These are phyloP conservation scores for Phyllopteryx taeniolatus DNA, from an alignment of 2,113 vertebrate species.

Conservation along the genomic window DNA sequence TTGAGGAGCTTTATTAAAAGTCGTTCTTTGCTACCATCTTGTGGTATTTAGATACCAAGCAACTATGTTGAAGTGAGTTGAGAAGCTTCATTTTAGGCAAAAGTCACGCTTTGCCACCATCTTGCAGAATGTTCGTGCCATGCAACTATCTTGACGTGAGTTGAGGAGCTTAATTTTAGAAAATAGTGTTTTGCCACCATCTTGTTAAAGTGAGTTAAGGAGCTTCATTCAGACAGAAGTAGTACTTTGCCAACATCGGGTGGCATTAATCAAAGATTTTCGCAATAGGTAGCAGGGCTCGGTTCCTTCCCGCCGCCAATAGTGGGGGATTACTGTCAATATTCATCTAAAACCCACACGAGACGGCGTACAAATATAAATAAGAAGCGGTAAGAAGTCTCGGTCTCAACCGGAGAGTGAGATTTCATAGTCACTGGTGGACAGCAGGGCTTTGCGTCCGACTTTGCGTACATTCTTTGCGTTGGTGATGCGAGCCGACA, in stretches of 20 bases:
- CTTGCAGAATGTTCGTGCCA: too few relatives aligned
- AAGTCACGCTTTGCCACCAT: too few relatives aligned
- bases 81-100: too few relatives aligned
- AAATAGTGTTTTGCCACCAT: neutral
- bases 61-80: too few relatives aligned
- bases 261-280: neutral
- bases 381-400: neutral
- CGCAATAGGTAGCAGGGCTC: neutral
- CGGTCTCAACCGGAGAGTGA: conserved; percentile 83
- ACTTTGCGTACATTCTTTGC: conserved; percentile 87
- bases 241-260: neutral
- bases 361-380: conserved; percentile 3
- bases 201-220: neutral
- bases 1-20: too few relatives aligned
- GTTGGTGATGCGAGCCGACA: conserved; percentile 85
- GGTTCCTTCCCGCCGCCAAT: neutral
- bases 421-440: conserved; percentile 91
- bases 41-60: neutral
- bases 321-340: neutral
- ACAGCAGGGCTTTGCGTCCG: conserved; percentile 77
- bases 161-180: neutral
- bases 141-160: neutral
- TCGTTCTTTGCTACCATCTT: too few relatives aligned
- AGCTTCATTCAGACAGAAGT: neutral
- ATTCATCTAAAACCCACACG: conserved; percentile 33